Conservation (phyloP, 2,888 invertebrate genomes). For the Stenoptilia bipunctidactyla region DNA sequence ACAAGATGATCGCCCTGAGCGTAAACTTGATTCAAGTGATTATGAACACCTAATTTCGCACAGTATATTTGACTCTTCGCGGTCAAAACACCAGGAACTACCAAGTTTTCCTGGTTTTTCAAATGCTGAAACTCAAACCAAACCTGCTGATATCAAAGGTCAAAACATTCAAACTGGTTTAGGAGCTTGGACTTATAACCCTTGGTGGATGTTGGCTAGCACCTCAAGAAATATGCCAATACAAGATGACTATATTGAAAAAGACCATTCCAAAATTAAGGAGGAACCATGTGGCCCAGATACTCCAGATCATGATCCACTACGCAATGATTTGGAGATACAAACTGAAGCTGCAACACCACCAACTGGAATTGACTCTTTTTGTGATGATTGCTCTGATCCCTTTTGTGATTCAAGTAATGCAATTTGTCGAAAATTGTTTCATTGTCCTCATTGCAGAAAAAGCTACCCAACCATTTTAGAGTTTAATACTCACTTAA, state of each 20-base stretch:
- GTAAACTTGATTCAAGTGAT: constrained; percentile 60
- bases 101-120: constrained; percentile 65
- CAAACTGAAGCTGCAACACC: constrained; percentile 46
- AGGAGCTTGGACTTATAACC: constrained; percentile 65
- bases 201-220: constrained; percentile 69
- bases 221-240: constrained; percentile 57
- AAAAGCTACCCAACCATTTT: constrained; percentile 66
- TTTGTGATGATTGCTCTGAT: constrained; percentile 68
- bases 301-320: constrained; percentile 53
- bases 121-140: constrained; percentile 67
- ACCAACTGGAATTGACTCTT: constrained; percentile 54
- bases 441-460: constrained; percentile 67
- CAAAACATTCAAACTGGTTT: constrained; percentile 48
- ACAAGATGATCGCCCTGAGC: constrained; percentile 53
- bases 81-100: constrained; percentile 55
- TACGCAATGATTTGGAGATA: constrained; percentile 49
- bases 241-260: constrained; percentile 59
- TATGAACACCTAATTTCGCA: constrained; percentile 64
- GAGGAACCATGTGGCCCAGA: constrained; percentile 53
- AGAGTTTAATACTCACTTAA: constrained; percentile 65
- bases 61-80: constrained; percentile 57
- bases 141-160: constrained; percentile 53
- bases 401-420: constrained; percentile 65
- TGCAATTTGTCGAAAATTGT: constrained; percentile 56
- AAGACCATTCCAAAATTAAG: constrained; percentile 58